Evolutionary conservation across 2,113 vertebrate species (phyloP).

Genomic region (Greenwoodochromis staneri): DNA sequence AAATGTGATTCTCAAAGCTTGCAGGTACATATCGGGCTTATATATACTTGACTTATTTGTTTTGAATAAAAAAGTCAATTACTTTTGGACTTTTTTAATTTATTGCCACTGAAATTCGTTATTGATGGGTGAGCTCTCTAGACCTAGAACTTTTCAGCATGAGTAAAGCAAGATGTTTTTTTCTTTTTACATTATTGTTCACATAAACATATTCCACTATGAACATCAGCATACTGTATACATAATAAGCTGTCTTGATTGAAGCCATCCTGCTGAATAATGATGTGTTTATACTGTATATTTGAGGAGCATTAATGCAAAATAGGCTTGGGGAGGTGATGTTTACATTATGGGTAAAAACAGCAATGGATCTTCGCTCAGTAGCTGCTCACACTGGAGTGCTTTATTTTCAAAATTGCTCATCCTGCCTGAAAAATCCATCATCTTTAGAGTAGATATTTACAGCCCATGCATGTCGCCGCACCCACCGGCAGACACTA

Average conservation of each 20-base stretch:
- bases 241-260: not conserved
- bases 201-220: not conserved
- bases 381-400: not conserved
- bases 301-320: not conserved
- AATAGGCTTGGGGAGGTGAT: not conserved
- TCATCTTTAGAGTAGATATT: not conserved
- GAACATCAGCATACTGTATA: not conserved
- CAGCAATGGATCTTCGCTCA: not conserved
- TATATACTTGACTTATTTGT: not conserved
- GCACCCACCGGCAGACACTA: not conserved
- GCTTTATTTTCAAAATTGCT: conserved; percentile 20
- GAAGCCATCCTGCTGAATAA: not conserved
- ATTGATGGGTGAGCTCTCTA: not conserved
- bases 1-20: not conserved
- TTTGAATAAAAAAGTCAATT: not conserved
- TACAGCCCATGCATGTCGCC: not conserved
- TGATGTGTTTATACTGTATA: not conserved
- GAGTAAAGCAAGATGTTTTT: not conserved
- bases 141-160: not conserved
- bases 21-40: not conserved
- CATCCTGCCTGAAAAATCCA: conserved; percentile 17
- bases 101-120: not conserved
- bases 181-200: not conserved
- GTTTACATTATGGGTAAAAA: not conserved
- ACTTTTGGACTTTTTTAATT: not conserved